Conservation (phyloP, 2,797 vertebrate genomes). For the Semaprochilodus insignis region DNA sequence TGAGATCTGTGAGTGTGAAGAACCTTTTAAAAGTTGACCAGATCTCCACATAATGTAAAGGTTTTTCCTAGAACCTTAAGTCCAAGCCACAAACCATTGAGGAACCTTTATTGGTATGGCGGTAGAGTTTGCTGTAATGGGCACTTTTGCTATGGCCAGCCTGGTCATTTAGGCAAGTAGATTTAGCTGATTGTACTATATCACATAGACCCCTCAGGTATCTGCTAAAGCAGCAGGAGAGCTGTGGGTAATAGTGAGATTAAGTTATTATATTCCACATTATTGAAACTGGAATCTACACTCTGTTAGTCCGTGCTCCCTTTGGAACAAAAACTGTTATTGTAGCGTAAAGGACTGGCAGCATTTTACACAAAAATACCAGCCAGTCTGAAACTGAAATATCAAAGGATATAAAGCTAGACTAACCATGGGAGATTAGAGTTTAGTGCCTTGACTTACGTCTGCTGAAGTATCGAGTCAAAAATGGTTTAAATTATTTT, state of each 20-base stretch:
- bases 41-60: neutral
- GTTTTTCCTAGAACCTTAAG: neutral
- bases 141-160: conserved; percentile 21
- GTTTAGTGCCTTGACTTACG: conserved; percentile 48
- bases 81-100: neutral
- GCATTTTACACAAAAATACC: conserved; percentile 52
- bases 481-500: conserved; percentile 52
- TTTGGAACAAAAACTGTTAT: conserved; percentile 40
- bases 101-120: neutral
- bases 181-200: conserved; percentile 35
- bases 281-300: conserved; percentile 47
- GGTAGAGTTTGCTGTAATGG: neutral
- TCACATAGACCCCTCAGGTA: conserved; percentile 42
- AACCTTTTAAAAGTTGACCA: neutral
- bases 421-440: conserved; percentile 51
- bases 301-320: conserved; percentile 49
- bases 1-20: neutral
- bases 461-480: conserved; percentile 34
- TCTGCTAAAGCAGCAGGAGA: conserved; percentile 42
- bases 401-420: conserved; percentile 57
- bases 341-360: conserved; percentile 45
- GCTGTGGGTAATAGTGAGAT: conserved; percentile 31
- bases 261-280: conserved; percentile 45
- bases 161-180: conserved; percentile 35
- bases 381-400: conserved; percentile 48